Evolutionary conservation across 2,888 invertebrate species (phyloP).

Genomic region (Onchidella celtica): DNA sequence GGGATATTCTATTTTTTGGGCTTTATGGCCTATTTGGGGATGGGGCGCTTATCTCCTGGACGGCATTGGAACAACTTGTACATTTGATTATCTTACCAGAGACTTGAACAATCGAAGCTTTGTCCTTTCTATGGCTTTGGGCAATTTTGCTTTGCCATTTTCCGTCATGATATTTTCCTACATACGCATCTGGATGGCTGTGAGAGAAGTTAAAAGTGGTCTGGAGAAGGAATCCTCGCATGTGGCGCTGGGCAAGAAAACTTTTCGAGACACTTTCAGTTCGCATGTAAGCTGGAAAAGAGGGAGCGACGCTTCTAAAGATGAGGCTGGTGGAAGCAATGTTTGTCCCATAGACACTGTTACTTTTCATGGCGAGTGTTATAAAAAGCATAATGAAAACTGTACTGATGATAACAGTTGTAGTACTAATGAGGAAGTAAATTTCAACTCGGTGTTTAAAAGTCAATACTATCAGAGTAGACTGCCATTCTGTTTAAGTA

Average conservation of each 20-base stretch:
- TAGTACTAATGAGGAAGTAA: too few species aligned
- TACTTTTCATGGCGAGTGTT: too few species aligned
- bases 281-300: too few species aligned
- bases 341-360: too few species aligned
- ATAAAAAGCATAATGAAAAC: too few species aligned
- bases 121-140: conserved; percentile 51
- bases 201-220: conserved; percentile 41
- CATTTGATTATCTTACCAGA: conserved; percentile 56
- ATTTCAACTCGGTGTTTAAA: too few species aligned
- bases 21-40: conserved; percentile 52
- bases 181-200: conserved; percentile 48
- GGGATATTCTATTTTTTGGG: conserved; percentile 53
- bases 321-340: too few species aligned
- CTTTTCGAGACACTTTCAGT: too few species aligned
- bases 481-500: too few species aligned
- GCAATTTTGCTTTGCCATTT: conserved; percentile 54
- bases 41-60: conserved; percentile 56
- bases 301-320: too few species aligned
- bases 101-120: conserved; percentile 50
- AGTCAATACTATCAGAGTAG: too few species aligned
- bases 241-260: conserved; percentile 36
- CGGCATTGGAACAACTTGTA: conserved; percentile 56
- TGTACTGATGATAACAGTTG: too few species aligned
- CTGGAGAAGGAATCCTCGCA: conserved; percentile 41
- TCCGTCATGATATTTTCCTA: conserved; percentile 53